A percentile compares a stretch with the other conserved stretches of the same genome.
Evolutionary conservation across 2,113 vertebrate species (phyloP).

Genomic region (Triplophysa rosa): DNA sequence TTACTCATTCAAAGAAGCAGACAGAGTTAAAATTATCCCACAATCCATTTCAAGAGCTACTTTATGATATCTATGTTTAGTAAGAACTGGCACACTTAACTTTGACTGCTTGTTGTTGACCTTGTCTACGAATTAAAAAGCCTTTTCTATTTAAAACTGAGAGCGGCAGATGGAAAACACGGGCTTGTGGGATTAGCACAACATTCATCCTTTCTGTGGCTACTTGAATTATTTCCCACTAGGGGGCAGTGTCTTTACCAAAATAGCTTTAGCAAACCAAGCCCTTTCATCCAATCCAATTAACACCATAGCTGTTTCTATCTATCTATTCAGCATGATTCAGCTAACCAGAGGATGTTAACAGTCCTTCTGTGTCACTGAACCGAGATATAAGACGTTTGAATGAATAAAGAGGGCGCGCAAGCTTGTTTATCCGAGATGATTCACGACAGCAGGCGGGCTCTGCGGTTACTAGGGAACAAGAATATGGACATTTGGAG

Average conservation of each 20-base stretch:
- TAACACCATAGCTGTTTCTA: neutral
- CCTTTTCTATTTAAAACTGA: neutral
- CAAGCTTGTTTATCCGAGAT: neutral
- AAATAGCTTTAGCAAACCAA: neutral
- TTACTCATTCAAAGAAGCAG: neutral
- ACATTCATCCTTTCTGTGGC: neutral
- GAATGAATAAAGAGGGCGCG: neutral
- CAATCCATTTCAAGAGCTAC: neutral
- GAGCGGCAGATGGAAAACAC: neutral
- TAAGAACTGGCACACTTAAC: neutral
- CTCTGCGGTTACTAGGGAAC: slow-evolving; percentile 12
- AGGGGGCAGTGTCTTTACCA: slow-evolving; percentile 7
- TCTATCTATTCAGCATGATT: neutral
- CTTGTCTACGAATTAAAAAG: neutral
- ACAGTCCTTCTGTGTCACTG: slow-evolving; percentile 12
- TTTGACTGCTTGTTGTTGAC: slow-evolving; percentile 3
- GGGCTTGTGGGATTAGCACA: neutral
- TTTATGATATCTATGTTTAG: neutral
- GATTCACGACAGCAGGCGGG: slow-evolving; percentile 9
- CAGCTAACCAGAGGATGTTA: neutral
- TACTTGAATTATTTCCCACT: neutral
- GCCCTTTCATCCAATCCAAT: neutral
- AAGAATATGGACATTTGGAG: slow-evolving; percentile 21
- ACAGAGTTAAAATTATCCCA: neutral
- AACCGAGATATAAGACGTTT: neutral